phyloP scores from a whole-genome alignment of 1,140 invertebrate genomes.

The Pygmarrhopalites habei region DNA sequence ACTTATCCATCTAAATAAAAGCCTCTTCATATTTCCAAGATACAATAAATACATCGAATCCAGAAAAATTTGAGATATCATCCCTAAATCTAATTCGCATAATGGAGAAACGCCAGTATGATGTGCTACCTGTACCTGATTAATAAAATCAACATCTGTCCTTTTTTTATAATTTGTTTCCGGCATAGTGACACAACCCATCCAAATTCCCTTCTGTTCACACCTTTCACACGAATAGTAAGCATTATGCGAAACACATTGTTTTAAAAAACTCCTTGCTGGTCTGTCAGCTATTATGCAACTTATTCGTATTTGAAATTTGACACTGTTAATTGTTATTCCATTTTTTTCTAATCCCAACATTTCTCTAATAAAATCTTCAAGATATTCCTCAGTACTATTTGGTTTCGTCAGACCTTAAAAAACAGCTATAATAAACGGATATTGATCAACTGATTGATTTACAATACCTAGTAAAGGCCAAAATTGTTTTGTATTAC shows the following conservation, averaged over 20 bases:
- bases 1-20: constrained; percentile 8
- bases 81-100: background rate
- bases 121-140: constrained; percentile 24
- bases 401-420: constrained; percentile 36
- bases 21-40: constrained; percentile 16
- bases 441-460: constrained; percentile 6
- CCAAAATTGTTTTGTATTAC: constrained; percentile 34
- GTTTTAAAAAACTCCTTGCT: constrained; percentile 44
- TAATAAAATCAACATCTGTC: constrained; percentile 34
- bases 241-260: constrained; percentile 41
- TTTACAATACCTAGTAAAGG: constrained; percentile 25
- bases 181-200: constrained; percentile 36
- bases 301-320: constrained; percentile 10
- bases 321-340: background rate
- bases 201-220: constrained; percentile 37
- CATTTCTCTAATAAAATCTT: constrained; percentile 36
- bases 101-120: constrained; percentile 24
- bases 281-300: constrained; percentile 44
- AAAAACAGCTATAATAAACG: constrained; percentile 37
- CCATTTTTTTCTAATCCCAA: constrained; percentile 17
- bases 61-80: constrained; percentile 14
- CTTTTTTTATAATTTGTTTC: constrained; percentile 23
- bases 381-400: constrained; percentile 26
- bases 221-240: constrained; percentile 44
- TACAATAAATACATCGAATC: constrained; percentile 22